Base-by-base conservation (phyloP, 2,797 vertebrate species). In the Hirundo rustica region DNA sequence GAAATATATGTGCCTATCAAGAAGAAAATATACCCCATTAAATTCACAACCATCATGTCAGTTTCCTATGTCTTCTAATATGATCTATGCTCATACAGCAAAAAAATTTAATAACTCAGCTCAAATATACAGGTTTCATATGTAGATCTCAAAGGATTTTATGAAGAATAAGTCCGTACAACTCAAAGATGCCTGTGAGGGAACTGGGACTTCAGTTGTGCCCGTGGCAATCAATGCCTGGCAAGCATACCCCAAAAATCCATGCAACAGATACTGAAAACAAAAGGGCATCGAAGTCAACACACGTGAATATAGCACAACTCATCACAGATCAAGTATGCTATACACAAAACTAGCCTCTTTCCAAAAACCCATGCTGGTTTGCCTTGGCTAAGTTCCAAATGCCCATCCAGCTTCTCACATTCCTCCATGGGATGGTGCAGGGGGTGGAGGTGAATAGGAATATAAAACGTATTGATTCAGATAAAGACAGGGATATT, bases 1-100 rank as follows among this genome's bases (percentile, higher is more conserved):
- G 38, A 96, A 96, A 97, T 96, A 96, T 78, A 96, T 42, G 73
- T 87, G 77, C 80, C 87, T 84, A 92, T 85, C 88, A 82, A 85
- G 77, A 89, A 72, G 84, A 86, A 97, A 96, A 93, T 89, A 92
- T 80, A 95, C 22, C 44, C 74, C 54, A 57, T 93, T 95, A 92
- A 92, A 93, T 78, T 93, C 47, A 53, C 50, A 92, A 96, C 91
- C 84, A 89, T 70, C 66, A 80, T 58, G 91, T 81, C 77, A 86
- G 26, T 85, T 92, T 92, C 70, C 92, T 85, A 89, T 1, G 0
- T 72, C 32, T 77, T 74, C 16, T 88, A 29, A 67, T 91, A 66
- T 50, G 30, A 90, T 67, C 60, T 81, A 61, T 72, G 44, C 32
- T 77, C 47, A 47, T 58, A 78, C 13, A 81, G 51, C 1, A 78